phyloP scores from a whole-genome alignment of 2,797 vertebrate species.

The Naso thynnoides region DNA sequence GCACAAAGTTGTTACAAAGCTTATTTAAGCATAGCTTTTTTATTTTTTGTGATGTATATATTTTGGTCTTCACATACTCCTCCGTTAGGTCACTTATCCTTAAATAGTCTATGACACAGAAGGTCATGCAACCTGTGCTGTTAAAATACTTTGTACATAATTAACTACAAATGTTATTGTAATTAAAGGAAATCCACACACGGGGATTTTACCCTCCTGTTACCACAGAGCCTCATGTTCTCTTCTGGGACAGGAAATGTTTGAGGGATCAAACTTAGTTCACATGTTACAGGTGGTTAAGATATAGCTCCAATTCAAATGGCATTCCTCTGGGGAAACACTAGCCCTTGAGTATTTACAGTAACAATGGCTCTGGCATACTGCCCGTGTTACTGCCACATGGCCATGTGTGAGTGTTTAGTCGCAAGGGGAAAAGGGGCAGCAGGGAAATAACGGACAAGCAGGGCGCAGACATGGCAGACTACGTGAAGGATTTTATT shows the following conservation, averaged over 20 bases:
- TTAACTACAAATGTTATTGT: slow-evolving; percentile 68
- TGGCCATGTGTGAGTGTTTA: slow-evolving; percentile 50
- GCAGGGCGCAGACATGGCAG: slow-evolving; percentile 11
- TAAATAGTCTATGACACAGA: slow-evolving; percentile 31
- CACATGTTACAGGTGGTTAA: slow-evolving; percentile 77
- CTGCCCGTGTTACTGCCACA: slow-evolving; percentile 68
- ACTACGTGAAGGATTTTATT: slow-evolving; percentile 10
- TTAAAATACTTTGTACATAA: slow-evolving; percentile 64
- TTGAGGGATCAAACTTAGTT: slow-evolving; percentile 76
- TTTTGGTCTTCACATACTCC: not conserved
- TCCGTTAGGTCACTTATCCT: slow-evolving; percentile 12
- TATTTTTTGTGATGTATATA: not conserved
- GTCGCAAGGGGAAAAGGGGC: slow-evolving; percentile 33
- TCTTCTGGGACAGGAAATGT: slow-evolving; percentile 73
- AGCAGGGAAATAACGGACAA: slow-evolving; percentile 41
- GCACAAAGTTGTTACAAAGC: no score
- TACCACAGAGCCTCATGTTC: slow-evolving; percentile 57
- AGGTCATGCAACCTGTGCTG: slow-evolving; percentile 44
- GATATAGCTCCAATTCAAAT: slow-evolving; percentile 72
- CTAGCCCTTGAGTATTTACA: slow-evolving; percentile 70
- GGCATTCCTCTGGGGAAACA: slow-evolving; percentile 60
- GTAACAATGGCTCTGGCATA: slow-evolving; percentile 75
- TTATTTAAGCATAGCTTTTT: not conserved
- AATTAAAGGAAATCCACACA: slow-evolving; percentile 71
- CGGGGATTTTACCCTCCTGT: slow-evolving; percentile 64